These are phyloP conservation scores for Callimorpha dominula DNA, from an alignment of 2,888 invertebrate genomes.

Conservation along the genomic window DNA sequence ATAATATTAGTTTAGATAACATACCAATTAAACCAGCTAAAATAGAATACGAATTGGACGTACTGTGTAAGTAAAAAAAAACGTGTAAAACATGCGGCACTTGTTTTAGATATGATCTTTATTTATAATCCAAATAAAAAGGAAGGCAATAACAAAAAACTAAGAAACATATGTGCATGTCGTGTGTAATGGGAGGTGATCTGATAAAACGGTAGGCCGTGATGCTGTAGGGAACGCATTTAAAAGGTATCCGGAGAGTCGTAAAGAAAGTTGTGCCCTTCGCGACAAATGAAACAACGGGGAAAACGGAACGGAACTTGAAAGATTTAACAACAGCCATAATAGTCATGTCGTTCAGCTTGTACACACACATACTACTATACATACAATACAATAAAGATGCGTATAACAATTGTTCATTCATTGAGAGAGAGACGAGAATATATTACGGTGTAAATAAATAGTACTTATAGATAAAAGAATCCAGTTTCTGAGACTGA, in stretches of 20 bases:
- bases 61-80: neutral
- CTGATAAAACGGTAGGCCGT: conserved; percentile 56
- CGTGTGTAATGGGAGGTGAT: conserved; percentile 55
- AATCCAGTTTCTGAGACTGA: neutral
- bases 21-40: too few relatives aligned
- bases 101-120: conserved; percentile 35
- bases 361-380: conserved; percentile 30
- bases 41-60: neutral
- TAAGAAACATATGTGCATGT: conserved; percentile 50
- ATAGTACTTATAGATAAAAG: neutral
- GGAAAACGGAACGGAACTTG: conserved; percentile 45
- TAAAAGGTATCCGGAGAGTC: conserved; percentile 57
- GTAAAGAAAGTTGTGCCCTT: conserved; percentile 58
- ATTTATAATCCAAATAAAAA: conserved; percentile 51
- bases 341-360: conserved; percentile 34
- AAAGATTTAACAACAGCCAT: conserved; percentile 44
- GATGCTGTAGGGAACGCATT: conserved; percentile 54
- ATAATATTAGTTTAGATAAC: too few relatives aligned
- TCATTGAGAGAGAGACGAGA: neutral
- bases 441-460: neutral
- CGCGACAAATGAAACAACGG: conserved; percentile 55
- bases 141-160: conserved; percentile 43
- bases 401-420: neutral
- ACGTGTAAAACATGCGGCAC: too few relatives aligned
- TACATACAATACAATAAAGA: conserved; percentile 16